A percentile compares a stretch with the other conserved stretches of the same genome.
phyloP scores from a whole-genome alignment of 2,888 invertebrate species.

The Hedychridium roseum region DNA sequence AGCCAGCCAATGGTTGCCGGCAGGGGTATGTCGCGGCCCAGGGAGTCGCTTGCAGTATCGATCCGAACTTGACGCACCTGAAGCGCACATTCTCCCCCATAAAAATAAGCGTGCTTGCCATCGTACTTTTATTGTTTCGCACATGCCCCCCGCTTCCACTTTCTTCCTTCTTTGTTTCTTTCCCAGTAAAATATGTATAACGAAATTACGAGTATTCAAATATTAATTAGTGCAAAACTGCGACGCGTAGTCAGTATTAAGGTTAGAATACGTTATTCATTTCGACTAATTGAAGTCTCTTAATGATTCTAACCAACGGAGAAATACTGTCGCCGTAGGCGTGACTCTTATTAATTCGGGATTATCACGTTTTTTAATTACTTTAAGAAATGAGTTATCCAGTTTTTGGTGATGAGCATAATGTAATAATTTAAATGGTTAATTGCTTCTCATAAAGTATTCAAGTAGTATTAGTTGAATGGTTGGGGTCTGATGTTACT shows the following conservation, averaged over 20 bases:
- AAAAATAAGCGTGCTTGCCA: slow-evolving; percentile 12
- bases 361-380: no score
- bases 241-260: neutral
- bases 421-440: no score
- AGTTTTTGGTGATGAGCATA: no score
- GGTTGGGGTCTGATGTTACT: no score
- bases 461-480: no score
- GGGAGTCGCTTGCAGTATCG: slow-evolving; percentile 48
- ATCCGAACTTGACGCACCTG: slow-evolving; percentile 45
- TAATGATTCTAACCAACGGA: no score
- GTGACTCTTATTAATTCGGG: no score
- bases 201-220: neutral
- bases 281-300: no score
- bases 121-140: no score
- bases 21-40: slow-evolving; percentile 38
- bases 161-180: neutral
- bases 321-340: no score
- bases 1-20: slow-evolving; percentile 35
- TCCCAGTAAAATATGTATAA: neutral
- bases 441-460: no score
- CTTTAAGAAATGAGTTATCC: no score
- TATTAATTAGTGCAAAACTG: slow-evolving; percentile 1
- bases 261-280: slow-evolving; percentile 1
- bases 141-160: neutral
- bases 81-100: slow-evolving; percentile 25